phyloP scores from a whole-genome alignment of 2,797 vertebrate genomes.

The Pseudochirops corinnae region DNA sequence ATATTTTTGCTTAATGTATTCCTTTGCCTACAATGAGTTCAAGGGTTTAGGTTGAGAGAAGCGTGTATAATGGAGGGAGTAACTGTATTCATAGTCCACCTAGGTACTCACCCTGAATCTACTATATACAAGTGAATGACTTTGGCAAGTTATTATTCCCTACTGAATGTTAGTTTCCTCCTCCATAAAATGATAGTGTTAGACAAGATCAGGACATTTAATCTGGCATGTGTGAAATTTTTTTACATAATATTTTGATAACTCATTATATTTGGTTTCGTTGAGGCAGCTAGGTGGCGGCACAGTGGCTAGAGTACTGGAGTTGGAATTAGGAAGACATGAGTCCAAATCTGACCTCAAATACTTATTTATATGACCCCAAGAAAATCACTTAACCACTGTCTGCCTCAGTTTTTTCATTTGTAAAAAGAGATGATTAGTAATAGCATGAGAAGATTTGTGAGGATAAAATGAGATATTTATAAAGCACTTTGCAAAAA shows the following conservation, averaged over 20 bases:
- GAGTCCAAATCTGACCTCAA: not conserved
- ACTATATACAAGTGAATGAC: not conserved
- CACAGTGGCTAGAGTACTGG: not conserved
- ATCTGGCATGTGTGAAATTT: not conserved
- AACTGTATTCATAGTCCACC: not conserved
- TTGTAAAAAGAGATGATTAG: not conserved
- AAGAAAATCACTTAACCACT: not conserved
- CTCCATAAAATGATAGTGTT: not conserved
- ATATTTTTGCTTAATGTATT: not conserved
- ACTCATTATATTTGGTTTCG: not conserved
- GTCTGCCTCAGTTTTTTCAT: not conserved
- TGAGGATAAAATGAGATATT: no score
- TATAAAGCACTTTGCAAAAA: constrained; percentile 21
- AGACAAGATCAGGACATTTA: not conserved
- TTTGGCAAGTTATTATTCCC: not conserved
- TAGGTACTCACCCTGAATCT: not conserved
- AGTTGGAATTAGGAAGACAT: not conserved
- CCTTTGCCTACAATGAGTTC: not conserved
- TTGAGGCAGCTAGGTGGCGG: not conserved
- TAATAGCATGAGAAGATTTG: no score
- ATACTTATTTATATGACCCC: not conserved
- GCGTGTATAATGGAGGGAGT: not conserved
- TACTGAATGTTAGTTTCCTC: not conserved
- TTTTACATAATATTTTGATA: not conserved
- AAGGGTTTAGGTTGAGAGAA: not conserved